Evolutionary conservation across 1,140 invertebrate genomes (phyloP), one percentile per base, ranked within the genome.

Genomic region (Micrasema minimum): DNA sequence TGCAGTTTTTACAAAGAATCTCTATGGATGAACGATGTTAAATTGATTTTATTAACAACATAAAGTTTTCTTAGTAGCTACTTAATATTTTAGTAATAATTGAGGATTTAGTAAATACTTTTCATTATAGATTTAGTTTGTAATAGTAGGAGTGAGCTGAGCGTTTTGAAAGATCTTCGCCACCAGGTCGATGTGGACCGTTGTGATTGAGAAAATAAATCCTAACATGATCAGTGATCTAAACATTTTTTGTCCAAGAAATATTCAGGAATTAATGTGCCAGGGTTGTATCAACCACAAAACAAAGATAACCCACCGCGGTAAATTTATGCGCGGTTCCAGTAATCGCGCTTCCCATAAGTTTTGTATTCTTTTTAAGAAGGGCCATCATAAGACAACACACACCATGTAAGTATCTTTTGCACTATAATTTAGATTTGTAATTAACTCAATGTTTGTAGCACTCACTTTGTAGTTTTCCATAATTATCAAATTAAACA

Each of bases 351-450:
- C 38, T 14, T 5, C 12, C 20, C 12, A 20, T 7, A 62, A 45
- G 7, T 46, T 22, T 46, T 37, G 5, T 66, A 51, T 37, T 16
- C 16, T 66, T 37, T 66, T 66, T 66, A 48, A 51, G 46, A 50
- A 50, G 62, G 62, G 18, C 46, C 16, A 50, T 6, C 43, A 35
- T 18, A 64, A 10, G 43, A 66, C 22, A 10, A 66, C 62, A 31
- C 26, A 31, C 14, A 66, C 22, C 23, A 66, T 66, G 62, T 66
- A 35, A 66, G 62, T 66, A 66, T 23, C 37, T 41, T n/a, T n/a
- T n/a, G n/a, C n/a, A n/a, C n/a, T n/a, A n/a, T n/a, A n/a, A n/a
- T n/a, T n/a, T n/a, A n/a, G n/a, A n/a, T n/a, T n/a, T n/a, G n/a
- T n/a, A n/a, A n/a, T n/a, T n/a, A n/a, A n/a, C n/a, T n/a, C n/a